These are phyloP conservation scores for Pangasius mekongensis DNA, from an alignment of 2,797 vertebrate genomes.

Conservation along the genomic window DNA sequence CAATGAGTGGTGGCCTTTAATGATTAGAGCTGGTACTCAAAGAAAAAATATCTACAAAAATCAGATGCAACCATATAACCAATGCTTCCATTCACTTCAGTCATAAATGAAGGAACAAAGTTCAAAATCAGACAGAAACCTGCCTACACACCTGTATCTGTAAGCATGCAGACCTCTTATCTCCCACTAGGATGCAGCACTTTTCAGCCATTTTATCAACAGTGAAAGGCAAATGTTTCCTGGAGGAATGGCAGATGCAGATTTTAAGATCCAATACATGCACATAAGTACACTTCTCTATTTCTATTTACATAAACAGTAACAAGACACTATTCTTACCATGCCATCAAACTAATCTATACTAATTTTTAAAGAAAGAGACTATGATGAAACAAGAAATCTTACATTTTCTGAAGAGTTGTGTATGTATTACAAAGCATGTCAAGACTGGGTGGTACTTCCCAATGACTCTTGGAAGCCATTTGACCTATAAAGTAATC, in stretches of 20 bases:
- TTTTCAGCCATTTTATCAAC: slow-evolving; percentile 61
- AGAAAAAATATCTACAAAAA: not conserved
- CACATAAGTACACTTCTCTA: not conserved
- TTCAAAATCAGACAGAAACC: not conserved
- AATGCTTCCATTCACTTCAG: not conserved
- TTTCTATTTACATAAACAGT: not conserved
- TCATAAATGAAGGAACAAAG: not conserved
- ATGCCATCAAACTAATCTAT: not conserved
- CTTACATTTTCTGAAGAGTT: slow-evolving; percentile 67
- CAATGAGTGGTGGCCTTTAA: slow-evolving; percentile 3
- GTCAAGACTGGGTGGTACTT: slow-evolving; percentile 35
- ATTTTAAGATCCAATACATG: not conserved
- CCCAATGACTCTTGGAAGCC: too few relatives aligned
- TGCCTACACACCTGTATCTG: slow-evolving; percentile 62
- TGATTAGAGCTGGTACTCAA: not conserved
- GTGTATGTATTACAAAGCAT: slow-evolving; percentile 69
- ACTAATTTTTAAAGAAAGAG: not conserved
- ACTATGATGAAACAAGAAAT: not conserved
- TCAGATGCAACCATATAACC: not conserved
- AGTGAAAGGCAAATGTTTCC: slow-evolving; percentile 1
- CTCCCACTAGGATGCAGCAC: slow-evolving; percentile 70
- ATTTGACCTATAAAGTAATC: slow-evolving; percentile 53
- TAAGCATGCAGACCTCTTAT: slow-evolving; percentile 61
- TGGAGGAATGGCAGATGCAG: not conserved
- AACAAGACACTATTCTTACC: not conserved